phyloP scores from a whole-genome alignment of 2,888 invertebrate genomes.

The Atrina japonica region DNA sequence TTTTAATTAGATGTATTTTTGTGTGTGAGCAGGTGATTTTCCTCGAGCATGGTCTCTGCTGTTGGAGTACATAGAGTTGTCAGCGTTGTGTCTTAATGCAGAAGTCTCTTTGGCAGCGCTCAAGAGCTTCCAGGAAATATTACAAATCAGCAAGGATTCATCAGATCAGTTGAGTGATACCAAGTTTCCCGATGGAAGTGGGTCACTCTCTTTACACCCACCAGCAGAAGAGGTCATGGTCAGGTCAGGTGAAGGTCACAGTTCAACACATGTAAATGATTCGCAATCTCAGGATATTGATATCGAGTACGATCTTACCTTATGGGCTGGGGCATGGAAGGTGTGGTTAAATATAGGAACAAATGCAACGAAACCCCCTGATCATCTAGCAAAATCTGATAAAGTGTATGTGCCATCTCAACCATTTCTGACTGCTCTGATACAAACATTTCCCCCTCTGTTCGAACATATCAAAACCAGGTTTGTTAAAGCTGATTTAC shows the following conservation, averaged over 20 bases:
- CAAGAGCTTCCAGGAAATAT: conserved; percentile 97
- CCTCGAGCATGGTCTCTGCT: conserved; percentile 95
- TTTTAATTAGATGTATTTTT: no score
- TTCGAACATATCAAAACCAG: conserved; percentile 92
- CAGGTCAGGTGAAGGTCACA: conserved; percentile 59
- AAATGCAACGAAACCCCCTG: conserved; percentile 86
- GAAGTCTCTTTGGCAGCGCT: conserved; percentile 96
- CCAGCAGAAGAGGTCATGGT: conserved; percentile 70
- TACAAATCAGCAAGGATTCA: conserved; percentile 81
- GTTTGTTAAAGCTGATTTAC: conserved; percentile 86
- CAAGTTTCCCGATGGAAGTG: not conserved
- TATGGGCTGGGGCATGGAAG: conserved; percentile 80
- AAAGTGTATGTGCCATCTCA: conserved; percentile 92
- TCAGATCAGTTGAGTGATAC: conserved; percentile 41
- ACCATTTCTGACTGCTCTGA: conserved; percentile 94
- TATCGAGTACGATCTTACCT: conserved; percentile 70
- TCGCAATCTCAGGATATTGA: conserved; percentile 35
- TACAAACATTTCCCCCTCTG: conserved; percentile 97
- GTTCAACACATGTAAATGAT: conserved; percentile 18
- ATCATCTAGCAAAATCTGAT: conserved; percentile 58
- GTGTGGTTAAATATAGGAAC: conserved; percentile 93
- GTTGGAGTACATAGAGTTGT: conserved; percentile 89
- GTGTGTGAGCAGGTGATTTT: conserved; percentile 88
- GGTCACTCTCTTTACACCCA: conserved; percentile 52
- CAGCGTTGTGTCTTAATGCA: conserved; percentile 93